Evolutionary conservation across 1,140 invertebrate species (phyloP).

Genomic region (Agrilus planipennis): DNA sequence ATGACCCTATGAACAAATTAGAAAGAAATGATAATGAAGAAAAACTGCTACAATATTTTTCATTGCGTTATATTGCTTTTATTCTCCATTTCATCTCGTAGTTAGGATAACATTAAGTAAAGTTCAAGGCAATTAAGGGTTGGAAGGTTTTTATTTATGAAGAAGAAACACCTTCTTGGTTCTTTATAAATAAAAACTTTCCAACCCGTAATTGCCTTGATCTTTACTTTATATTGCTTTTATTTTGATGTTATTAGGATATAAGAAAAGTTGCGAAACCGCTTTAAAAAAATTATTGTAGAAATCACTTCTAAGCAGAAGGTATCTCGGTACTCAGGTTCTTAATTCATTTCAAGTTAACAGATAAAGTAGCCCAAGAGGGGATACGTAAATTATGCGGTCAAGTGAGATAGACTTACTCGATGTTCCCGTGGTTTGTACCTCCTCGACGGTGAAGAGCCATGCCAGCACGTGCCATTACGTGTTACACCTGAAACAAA

Average conservation of each 20-base stretch:
- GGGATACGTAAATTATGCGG: neutral
- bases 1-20: too few relatives aligned
- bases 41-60: too few relatives aligned
- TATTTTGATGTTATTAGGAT: neutral
- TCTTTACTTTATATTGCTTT: too few relatives aligned
- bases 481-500: conserved; percentile 26
- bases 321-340: neutral
- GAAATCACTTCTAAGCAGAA: neutral
- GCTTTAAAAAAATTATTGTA: neutral
- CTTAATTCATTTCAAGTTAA: neutral
- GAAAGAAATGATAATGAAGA: too few relatives aligned
- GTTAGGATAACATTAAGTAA: too few relatives aligned
- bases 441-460: conserved; percentile 28
- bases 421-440: conserved; percentile 25
- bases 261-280: conserved; percentile 1
- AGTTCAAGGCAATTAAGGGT: too few relatives aligned
- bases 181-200: too few relatives aligned
- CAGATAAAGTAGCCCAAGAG: neutral
- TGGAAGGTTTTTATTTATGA: too few relatives aligned
- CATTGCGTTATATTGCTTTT: too few relatives aligned
- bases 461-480: conserved; percentile 29
- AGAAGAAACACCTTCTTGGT: too few relatives aligned
- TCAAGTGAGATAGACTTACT: conserved; percentile 18
- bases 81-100: too few relatives aligned
- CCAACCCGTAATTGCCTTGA: too few relatives aligned